Evolutionary conservation across 2,888 invertebrate species (phyloP).

Genomic region (Agrotis clavis): DNA sequence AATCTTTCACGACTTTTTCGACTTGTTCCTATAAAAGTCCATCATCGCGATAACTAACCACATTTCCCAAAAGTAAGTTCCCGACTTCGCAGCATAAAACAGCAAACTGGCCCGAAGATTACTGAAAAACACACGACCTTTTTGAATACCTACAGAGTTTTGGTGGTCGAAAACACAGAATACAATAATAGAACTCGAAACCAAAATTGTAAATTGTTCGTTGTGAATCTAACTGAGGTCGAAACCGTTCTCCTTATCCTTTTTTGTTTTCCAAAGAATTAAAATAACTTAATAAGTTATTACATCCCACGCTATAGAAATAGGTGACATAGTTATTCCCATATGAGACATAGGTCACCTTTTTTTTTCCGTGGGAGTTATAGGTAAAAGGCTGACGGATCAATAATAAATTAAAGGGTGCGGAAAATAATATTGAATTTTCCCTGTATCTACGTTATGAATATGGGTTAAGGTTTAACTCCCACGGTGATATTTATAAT

Average conservation of each 20-base stretch:
- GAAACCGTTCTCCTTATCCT: not conserved
- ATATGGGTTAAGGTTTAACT: not conserved
- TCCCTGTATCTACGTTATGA: not conserved
- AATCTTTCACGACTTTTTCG: too few relatives aligned
- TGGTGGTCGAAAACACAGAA: too few relatives aligned
- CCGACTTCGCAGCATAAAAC: too few relatives aligned
- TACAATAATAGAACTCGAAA: too few relatives aligned
- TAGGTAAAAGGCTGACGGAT: conserved; percentile 1
- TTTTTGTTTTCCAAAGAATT: conserved; percentile 10
- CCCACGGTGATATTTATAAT: not conserved
- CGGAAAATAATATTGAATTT: not conserved
- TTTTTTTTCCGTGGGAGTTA: not conserved
- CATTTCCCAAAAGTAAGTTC: too few relatives aligned
- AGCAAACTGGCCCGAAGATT: too few relatives aligned
- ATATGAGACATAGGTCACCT: conserved; percentile 12
- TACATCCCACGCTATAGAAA: conserved; percentile 24
- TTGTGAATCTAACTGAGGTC: too few relatives aligned
- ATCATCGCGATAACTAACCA: too few relatives aligned
- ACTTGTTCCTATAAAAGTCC: too few relatives aligned
- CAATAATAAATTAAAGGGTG: conserved; percentile 2
- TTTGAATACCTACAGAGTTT: too few relatives aligned
- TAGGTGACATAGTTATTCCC: conserved; percentile 19
- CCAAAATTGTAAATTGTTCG: too few relatives aligned
- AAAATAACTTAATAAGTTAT: conserved; percentile 22
- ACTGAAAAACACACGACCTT: too few relatives aligned